These are phyloP conservation scores for Torymus texanus DNA, from an alignment of 2,888 invertebrate species.

Conservation along the genomic window DNA sequence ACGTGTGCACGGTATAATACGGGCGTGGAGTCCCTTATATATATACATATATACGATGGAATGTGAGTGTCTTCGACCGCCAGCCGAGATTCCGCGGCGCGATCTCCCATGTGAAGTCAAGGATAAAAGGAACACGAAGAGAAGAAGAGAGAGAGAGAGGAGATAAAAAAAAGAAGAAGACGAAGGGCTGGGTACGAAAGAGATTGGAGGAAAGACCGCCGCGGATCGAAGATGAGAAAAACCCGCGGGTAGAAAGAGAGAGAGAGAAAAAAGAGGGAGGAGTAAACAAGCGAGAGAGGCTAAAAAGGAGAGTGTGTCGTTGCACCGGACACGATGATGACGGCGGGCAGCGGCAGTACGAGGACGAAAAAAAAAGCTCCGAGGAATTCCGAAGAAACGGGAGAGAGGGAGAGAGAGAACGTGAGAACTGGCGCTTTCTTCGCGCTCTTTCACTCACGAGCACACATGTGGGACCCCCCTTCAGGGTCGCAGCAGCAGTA, in stretches of 20 bases:
- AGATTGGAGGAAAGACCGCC: constrained; percentile 13
- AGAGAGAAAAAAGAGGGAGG: not conserved
- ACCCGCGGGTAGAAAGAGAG: not conserved
- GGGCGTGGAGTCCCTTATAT: no score
- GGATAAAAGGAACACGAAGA: constrained; percentile 18
- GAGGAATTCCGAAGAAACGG: constrained; percentile 36
- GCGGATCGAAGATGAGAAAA: not conserved
- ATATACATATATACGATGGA: not conserved
- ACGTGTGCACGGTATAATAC: no score
- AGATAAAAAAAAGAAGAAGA: not conserved
- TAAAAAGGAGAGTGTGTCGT: constrained; percentile 1
- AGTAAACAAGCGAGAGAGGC: not conserved
- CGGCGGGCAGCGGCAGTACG: no score
- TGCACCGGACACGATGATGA: not conserved
- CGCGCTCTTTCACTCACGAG: not conserved
- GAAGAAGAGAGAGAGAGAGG: no score
- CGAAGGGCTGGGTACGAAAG: not conserved
- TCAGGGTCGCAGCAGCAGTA: no score
- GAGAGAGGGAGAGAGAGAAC: constrained; percentile 26
- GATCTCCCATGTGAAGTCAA: constrained; percentile 26
- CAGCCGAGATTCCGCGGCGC: constrained; percentile 10
- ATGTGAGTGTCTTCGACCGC: not conserved
- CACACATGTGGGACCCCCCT: no score
- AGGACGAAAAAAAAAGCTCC: constrained; percentile 10
- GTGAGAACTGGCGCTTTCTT: constrained; percentile 49